These are phyloP conservation scores for Cephus rjabovi DNA, from an alignment of 2,888 invertebrate species.

Conservation along the genomic window DNA sequence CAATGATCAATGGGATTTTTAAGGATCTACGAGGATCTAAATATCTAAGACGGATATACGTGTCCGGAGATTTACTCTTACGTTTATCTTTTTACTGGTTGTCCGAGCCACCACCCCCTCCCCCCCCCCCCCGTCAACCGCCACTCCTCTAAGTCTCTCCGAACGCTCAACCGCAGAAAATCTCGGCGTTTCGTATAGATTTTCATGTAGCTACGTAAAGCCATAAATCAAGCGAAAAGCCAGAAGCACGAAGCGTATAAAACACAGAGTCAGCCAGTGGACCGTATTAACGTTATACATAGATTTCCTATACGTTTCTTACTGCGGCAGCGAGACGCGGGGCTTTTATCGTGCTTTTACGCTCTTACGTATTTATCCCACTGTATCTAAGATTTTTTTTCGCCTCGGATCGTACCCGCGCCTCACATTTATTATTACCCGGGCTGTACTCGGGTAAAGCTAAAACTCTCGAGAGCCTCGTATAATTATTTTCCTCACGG, in stretches of 20 bases:
- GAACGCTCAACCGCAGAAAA: neutral
- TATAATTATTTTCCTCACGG: too few relatives aligned
- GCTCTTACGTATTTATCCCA: conserved; percentile 35
- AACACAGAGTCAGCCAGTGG: conserved; percentile 32
- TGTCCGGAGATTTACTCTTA: too few relatives aligned
- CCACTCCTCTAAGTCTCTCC: neutral
- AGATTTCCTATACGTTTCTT: conserved; percentile 36
- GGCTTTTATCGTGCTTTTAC: conserved; percentile 25
- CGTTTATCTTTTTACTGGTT: too few relatives aligned
- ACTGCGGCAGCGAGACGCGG: too few relatives aligned
- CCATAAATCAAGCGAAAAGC: conserved; percentile 40
- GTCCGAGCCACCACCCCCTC: too few relatives aligned
- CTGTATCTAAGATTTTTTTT: neutral
- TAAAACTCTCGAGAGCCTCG: too few relatives aligned
- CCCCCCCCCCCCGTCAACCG: neutral
- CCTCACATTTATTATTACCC: neutral
- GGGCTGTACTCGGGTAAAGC: too few relatives aligned
- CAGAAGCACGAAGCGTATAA: conserved; percentile 36
- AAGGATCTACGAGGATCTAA: too few relatives aligned
- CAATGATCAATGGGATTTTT: too few relatives aligned
- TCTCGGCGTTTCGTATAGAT: neutral
- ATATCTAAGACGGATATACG: too few relatives aligned
- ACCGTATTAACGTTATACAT: conserved; percentile 25
- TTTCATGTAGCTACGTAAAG: conserved; percentile 21
- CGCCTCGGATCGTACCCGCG: conserved; percentile 7